Base-by-base conservation (phyloP, 1,140 invertebrate species). In the Piezodorus guildinii region DNA sequence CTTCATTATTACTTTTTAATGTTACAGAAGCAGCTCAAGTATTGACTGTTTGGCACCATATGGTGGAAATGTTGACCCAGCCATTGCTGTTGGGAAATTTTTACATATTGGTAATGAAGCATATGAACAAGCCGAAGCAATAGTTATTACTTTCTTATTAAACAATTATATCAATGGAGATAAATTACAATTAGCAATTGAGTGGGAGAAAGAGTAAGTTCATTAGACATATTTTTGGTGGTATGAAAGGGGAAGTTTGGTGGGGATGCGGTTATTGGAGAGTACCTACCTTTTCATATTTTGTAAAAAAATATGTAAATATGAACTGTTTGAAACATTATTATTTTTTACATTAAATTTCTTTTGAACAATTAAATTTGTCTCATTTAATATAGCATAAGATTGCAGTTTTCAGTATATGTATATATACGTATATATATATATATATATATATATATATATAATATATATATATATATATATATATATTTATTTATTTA, bases 1-100 rank as follows among this genome's bases (percentile, higher is more conserved):
- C 2, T 39, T 39, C 34, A 39, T 10, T 39, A 12, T 39, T 12
- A 10, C 3, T 23, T 27, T 49, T 1, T 46, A 3, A 49, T 39
- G 12, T 12, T 39, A 39, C 65, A 90, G 87, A 66, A 90, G 89
- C 74, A 83, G 87, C 0, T 87, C 85, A 69, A 80, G 81, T 71
- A 73, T 77, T 4, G 75, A 81, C 1, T 99, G 96, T 77, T 77
- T 98, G 45, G 90, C 86, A 0, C 76, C 79, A 1, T 98, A 90
- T 76, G 92, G 93, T 19, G 95, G 93, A 1, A 94, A 94, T 0
- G 81, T 96, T 14, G 85, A 91, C 72, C 91, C 94, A 12, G 91
- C 87, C 30, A 85, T 96, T 45, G 91, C 87, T 2, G 76, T 98
- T 19, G 96, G 95, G 44, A 94, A 94, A n/a, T 98, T 95, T 77